Conservation (phyloP, 2,888 invertebrate species). For the Ectropis crepuscularia region DNA sequence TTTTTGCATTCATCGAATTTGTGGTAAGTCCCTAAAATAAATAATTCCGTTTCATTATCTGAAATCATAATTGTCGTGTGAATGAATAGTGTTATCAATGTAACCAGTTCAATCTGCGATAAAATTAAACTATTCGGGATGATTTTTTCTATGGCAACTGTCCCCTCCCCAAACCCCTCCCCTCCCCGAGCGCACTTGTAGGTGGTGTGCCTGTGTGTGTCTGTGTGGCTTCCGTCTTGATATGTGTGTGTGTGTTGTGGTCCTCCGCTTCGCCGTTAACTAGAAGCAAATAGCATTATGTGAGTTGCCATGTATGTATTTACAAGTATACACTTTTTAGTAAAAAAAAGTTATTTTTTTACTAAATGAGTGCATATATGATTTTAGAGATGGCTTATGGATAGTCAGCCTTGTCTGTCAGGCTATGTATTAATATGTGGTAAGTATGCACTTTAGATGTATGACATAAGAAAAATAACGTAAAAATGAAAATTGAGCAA, state of each 20-base stretch:
- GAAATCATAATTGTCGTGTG: too few relatives aligned
- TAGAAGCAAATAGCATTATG: constrained; percentile 80
- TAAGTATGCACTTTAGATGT: background rate
- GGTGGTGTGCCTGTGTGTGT: constrained; percentile 77
- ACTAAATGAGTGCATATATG: constrained; percentile 3
- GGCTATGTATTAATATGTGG: constrained; percentile 25
- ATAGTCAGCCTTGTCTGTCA: background rate
- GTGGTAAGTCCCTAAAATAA: too few relatives aligned
- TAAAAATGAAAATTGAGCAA: constrained; percentile 49
- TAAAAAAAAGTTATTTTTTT: constrained; percentile 3
- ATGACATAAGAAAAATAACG: constrained; percentile 37
- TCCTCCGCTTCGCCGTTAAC: constrained; percentile 78
- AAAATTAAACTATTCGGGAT: constrained; percentile 32
- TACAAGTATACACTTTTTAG: constrained; percentile 10
- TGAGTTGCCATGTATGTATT: constrained; percentile 65
- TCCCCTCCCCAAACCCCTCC: constrained; percentile 53
- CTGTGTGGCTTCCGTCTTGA: constrained; percentile 80
- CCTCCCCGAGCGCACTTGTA: constrained; percentile 60
- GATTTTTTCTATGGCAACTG: constrained; percentile 66
- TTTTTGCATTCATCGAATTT: too few relatives aligned
- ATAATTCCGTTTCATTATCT: too few relatives aligned
- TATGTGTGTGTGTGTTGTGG: constrained; percentile 81
- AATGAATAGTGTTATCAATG: too few relatives aligned
- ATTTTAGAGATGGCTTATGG: constrained; percentile 9
- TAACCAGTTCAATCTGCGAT: too few relatives aligned